Conservation (phyloP, 2,888 invertebrate genomes). For the Neuroscelio doddi region DNA sequence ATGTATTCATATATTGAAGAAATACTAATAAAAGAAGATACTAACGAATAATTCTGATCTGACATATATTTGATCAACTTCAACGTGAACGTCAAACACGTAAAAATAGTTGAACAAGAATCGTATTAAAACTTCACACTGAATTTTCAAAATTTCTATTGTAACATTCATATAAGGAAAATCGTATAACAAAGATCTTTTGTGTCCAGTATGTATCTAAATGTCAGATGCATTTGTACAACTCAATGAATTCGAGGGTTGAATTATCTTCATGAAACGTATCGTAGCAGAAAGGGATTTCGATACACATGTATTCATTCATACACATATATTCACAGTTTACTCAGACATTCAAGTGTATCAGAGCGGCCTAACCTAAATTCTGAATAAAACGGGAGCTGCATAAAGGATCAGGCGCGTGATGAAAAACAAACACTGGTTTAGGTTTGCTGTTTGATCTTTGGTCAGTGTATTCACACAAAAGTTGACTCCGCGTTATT, state of each 20-base stretch:
- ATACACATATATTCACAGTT: constrained; percentile 41
- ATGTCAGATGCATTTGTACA: constrained; percentile 48
- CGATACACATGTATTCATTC: constrained; percentile 47
- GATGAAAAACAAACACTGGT: constrained; percentile 72
- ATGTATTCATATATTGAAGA: no score
- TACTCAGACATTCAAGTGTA: constrained; percentile 42
- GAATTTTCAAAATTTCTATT: no score
- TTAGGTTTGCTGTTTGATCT: constrained; percentile 73
- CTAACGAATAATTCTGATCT: no score
- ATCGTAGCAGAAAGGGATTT: constrained; percentile 50
- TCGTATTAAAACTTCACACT: no score
- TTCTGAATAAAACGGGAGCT: constrained; percentile 70
- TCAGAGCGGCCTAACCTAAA: constrained; percentile 66
- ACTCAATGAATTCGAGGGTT: constrained; percentile 48
- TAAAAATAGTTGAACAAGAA: no score
- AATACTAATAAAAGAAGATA: no score
- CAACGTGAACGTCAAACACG: no score
- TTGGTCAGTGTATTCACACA: constrained; percentile 69
- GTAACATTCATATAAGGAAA: no score
- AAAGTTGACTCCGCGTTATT: constrained; percentile 66
- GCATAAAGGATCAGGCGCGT: constrained; percentile 71
- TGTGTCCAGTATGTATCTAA: constrained; percentile 40
- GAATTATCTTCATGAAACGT: constrained; percentile 45
- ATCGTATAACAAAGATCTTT: constrained; percentile 34
- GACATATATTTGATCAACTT: no score